phyloP scores from a whole-genome alignment of 2,888 invertebrate genomes.

The Taphrorychus bicolor region DNA sequence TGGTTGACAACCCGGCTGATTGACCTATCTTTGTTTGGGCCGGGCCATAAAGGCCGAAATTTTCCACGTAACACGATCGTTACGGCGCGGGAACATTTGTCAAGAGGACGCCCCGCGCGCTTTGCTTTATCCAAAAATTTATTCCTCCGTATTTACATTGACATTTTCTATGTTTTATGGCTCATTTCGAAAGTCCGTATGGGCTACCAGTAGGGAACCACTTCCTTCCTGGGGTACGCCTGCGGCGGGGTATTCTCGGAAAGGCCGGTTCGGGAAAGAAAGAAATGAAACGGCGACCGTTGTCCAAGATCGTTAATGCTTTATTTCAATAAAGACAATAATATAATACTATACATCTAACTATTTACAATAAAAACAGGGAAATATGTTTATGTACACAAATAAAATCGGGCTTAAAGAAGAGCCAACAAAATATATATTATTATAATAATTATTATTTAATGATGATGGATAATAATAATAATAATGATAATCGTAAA shows the following conservation, averaged over 20 bases:
- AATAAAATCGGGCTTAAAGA: constrained; percentile 35
- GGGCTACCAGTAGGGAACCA: constrained; percentile 40
- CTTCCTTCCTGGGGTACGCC: constrained; percentile 36
- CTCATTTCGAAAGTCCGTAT: constrained; percentile 46
- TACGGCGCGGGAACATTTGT: neutral
- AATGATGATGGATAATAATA: constrained; percentile 9
- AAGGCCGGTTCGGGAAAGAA: neutral
- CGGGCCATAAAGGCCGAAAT: neutral
- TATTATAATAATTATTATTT: constrained; percentile 28
- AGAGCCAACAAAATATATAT: constrained; percentile 53
- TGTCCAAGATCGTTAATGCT: constrained; percentile 31
- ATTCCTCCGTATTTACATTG: constrained; percentile 53
- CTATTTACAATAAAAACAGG: constrained; percentile 60
- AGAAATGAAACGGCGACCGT: neutral
- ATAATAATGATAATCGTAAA: constrained; percentile 27
- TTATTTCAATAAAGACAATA: constrained; percentile 61
- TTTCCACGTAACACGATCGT: neutral
- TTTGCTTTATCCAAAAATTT: constrained; percentile 53
- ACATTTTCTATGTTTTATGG: constrained; percentile 55
- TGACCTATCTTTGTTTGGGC: neutral
- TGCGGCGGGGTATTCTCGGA: constrained; percentile 32
- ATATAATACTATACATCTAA: constrained; percentile 62
- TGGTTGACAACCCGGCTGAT: neutral
- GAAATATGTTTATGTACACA: constrained; percentile 30
- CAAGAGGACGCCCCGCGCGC: constrained; percentile 21